A percentile compares a stretch with the other conserved stretches of the same genome.
Conservation (phyloP, 1,140 invertebrate genomes). For the Holcopasites calliopsidis region DNA sequence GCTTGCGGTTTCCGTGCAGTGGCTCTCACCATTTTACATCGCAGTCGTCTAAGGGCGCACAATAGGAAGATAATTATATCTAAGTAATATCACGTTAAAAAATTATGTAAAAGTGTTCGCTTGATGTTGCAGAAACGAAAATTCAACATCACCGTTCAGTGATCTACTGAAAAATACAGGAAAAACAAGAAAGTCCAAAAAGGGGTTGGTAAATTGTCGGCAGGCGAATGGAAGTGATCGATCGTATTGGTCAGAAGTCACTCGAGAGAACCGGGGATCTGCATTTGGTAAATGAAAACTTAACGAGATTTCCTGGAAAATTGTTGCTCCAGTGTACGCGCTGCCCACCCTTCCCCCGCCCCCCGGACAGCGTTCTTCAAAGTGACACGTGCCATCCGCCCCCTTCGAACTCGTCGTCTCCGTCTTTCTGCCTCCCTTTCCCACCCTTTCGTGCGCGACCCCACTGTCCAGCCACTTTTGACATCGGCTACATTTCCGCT, state of each 20-base stretch:
- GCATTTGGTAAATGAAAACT: slow-evolving; percentile 68
- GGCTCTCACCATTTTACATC: slow-evolving; percentile 42
- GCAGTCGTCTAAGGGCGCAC: no score
- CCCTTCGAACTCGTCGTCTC: neutral
- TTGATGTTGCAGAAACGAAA: no score
- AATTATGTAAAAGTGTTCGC: no score
- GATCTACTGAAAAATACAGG: neutral
- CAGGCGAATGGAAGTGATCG: slow-evolving; percentile 18
- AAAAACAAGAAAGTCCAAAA: neutral
- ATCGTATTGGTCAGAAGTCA: slow-evolving; percentile 30
- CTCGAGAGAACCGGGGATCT: slow-evolving; percentile 10
- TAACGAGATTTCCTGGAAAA: slow-evolving; percentile 66
- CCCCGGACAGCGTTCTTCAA: slow-evolving; percentile 65
- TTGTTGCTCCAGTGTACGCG: slow-evolving; percentile 35
- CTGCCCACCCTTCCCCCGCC: slow-evolving; percentile 33
- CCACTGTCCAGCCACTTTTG: slow-evolving; percentile 50
- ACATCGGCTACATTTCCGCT: slow-evolving; percentile 70
- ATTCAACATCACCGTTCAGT: neutral
- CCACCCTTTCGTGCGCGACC: neutral
- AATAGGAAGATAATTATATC: no score
- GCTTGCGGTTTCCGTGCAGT: slow-evolving; percentile 72
- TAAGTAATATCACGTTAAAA: no score
- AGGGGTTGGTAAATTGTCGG: slow-evolving; percentile 38
- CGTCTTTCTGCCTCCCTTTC: neutral
- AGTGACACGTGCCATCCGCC: slow-evolving; percentile 70